Conservation (phyloP, 2,797 vertebrate genomes). For the Oreortyx pictus region DNA sequence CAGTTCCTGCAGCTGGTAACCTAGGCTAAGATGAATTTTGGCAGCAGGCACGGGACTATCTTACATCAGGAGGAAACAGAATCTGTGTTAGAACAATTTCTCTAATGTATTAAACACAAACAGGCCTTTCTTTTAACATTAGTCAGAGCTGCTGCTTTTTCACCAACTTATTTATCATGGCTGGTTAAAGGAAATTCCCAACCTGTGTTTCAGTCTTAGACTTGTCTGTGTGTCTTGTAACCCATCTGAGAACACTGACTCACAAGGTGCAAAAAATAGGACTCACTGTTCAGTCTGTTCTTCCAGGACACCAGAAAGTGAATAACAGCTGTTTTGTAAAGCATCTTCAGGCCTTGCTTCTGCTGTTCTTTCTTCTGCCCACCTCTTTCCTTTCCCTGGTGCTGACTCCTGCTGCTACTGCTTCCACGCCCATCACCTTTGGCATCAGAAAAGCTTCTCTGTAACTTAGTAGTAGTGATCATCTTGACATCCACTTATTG, state of each 20-base stretch:
- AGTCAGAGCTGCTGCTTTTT: slow-evolving; percentile 11
- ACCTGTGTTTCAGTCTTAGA: neutral
- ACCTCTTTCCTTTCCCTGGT: neutral
- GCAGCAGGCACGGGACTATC: slow-evolving; percentile 3
- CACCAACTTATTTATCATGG: neutral
- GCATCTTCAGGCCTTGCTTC: neutral
- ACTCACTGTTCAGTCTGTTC: neutral
- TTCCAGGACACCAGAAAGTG: neutral
- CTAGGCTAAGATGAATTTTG: slow-evolving; percentile 32
- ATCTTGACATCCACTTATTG: neutral
- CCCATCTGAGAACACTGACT: neutral
- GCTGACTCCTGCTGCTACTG: neutral
- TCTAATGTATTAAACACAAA: slow-evolving; percentile 47
- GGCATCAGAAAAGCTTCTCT: neutral
- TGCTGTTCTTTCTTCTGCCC: neutral
- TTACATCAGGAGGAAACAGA: slow-evolving; percentile 47
- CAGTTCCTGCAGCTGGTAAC: slow-evolving; percentile 20
- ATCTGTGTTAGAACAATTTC: slow-evolving; percentile 37
- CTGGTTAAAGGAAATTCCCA: slow-evolving; percentile 40
- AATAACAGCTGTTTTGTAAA: neutral
- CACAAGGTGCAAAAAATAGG: slow-evolving; percentile 4
- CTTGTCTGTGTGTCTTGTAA: neutral
- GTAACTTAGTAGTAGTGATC: neutral
- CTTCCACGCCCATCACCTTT: neutral
- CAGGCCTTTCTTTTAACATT: slow-evolving; percentile 50